Conservation (phyloP, 2,797 vertebrate genomes). For the Falco rusticolus region DNA sequence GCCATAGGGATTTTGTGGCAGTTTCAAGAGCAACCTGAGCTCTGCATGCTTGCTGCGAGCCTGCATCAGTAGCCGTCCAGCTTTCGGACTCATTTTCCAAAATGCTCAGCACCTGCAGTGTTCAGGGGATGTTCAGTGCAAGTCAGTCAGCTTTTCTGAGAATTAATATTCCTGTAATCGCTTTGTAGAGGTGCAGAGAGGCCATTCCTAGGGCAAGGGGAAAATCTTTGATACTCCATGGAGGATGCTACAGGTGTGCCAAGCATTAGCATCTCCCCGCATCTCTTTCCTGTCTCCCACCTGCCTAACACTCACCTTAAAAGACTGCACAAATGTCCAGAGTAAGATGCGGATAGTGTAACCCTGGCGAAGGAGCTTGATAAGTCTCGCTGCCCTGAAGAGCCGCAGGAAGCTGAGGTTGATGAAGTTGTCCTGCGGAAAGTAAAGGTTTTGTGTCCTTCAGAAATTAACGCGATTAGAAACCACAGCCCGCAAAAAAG, state of each 20-base stretch:
- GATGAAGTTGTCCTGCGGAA: slow-evolving; percentile 90
- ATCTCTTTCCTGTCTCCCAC: not conserved
- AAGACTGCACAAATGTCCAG: slow-evolving; percentile 98
- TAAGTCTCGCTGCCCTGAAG: slow-evolving; percentile 93
- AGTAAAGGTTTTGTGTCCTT: slow-evolving; percentile 64
- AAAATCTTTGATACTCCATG: not conserved
- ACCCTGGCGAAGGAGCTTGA: slow-evolving; percentile 96
- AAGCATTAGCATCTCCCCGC: fast-evolving
- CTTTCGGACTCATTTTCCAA: not conserved
- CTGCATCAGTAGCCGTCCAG: not conserved
- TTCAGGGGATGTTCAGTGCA: not conserved
- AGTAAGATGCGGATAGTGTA: slow-evolving; percentile 99
- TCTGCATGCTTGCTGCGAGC: not conserved
- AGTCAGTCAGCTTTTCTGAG: not conserved
- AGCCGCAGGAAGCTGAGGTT: slow-evolving; percentile 96
- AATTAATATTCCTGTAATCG: not conserved
- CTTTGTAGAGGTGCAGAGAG: not conserved
- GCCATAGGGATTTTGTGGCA: not conserved
- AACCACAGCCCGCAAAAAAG: slow-evolving; percentile 67
- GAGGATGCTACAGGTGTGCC: fast-evolving
- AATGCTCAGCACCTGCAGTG: fast-evolving
- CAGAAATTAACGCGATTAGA: slow-evolving; percentile 22
- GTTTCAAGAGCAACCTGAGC: not conserved
- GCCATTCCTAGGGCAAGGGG: not conserved
- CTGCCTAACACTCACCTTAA: slow-evolving; percentile 83